These are phyloP conservation scores for Mycalesis mineus DNA, from an alignment of 2,888 invertebrate genomes.

Conservation along the genomic window DNA sequence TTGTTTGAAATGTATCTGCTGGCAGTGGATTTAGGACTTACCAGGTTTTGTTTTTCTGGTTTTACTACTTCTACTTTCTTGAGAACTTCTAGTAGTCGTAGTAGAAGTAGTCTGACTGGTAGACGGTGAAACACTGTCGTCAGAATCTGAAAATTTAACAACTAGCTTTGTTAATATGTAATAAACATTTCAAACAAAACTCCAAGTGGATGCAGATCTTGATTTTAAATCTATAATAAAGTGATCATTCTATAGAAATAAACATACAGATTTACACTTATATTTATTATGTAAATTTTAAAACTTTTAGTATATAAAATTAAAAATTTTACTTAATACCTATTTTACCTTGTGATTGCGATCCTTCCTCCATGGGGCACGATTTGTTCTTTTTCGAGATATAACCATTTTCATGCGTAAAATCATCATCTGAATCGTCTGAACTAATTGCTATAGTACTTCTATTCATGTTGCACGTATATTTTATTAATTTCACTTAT, in stretches of 20 bases:
- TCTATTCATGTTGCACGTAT: neutral
- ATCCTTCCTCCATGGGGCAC: neutral
- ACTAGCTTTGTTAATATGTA: no score
- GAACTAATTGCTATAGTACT: slow-evolving; percentile 17
- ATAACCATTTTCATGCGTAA: neutral
- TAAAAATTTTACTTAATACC: no score
- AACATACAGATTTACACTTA: no score
- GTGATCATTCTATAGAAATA: no score
- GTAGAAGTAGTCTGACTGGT: neutral
- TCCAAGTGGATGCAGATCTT: no score
- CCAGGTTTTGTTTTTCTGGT: neutral
- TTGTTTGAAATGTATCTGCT: no score
- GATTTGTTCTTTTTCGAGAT: neutral
- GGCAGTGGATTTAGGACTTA: no score
- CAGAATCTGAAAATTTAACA: neutral
- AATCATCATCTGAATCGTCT: slow-evolving; percentile 12
- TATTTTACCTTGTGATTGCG: slow-evolving; percentile 6
- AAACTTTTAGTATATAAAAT: no score
- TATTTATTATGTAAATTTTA: no score
- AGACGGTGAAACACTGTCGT: neutral
- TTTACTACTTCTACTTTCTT: slow-evolving; percentile 11
- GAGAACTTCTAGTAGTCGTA: neutral
- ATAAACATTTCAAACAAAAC: no score
- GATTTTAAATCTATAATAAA: no score
- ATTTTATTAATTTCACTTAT: neutral